Evolutionary conservation across 2,888 invertebrate species (phyloP).

Genomic region (Tortrix viridana): DNA sequence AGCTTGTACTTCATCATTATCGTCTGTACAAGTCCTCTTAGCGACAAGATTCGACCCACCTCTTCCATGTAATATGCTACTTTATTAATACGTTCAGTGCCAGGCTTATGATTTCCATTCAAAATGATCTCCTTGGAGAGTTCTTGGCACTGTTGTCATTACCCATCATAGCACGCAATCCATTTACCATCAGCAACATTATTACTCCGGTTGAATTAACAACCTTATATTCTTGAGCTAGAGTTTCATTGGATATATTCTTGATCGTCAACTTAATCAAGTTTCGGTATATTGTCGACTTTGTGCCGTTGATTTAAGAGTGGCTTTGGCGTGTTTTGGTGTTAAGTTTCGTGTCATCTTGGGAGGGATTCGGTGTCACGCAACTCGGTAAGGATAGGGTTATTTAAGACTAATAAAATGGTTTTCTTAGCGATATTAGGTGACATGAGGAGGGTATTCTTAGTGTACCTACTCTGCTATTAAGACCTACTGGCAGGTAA

Average conservation of each 20-base stretch:
- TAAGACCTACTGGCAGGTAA: too few species aligned
- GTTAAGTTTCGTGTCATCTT: constrained; percentile 28
- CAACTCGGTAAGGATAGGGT: constrained; percentile 1
- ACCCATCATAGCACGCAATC: constrained; percentile 16
- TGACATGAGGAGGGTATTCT: too few species aligned
- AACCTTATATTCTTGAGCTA: constrained; percentile 1
- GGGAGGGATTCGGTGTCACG: constrained; percentile 21
- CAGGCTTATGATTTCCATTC: too few species aligned
- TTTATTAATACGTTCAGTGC: constrained; percentile 3
- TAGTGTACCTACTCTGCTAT: too few species aligned
- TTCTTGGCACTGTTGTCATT: neutral
- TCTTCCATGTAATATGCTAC: constrained; percentile 7
- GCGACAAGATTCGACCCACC: neutral
- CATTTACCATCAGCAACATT: neutral
- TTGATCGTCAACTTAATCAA: too few species aligned
- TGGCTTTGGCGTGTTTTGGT: neutral
- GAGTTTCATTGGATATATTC: too few species aligned
- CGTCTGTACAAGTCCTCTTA: neutral
- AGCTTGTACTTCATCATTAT: neutral
- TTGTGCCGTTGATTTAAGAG: neutral
- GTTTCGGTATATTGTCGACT: too few species aligned
- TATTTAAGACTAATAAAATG: neutral
- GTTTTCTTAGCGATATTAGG: too few species aligned
- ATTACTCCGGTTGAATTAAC: neutral
- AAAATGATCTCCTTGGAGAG: too few species aligned